Base-by-base conservation (phyloP, 2,113 vertebrate genomes). In the Ramphastos sulfuratus region DNA sequence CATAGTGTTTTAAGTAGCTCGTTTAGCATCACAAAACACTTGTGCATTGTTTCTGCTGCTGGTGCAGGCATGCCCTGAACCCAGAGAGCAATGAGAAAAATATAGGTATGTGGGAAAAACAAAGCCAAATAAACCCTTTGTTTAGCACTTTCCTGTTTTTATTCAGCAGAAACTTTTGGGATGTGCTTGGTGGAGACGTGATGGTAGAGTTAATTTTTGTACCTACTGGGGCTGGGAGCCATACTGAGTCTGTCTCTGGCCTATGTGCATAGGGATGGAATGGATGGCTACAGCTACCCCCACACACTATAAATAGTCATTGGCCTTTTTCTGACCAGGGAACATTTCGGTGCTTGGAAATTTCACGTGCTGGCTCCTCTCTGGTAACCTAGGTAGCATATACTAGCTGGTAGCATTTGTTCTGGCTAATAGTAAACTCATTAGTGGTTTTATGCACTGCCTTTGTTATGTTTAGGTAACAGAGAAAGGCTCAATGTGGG, bases 111-210 rank as follows among this genome's bases (percentile, higher is more conserved):
- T 63, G 39, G 44, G 37, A 33, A 67, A 73, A 72, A 1, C 59
- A 73, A 82, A 94, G 11, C 52, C 18, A 39, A 7, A 21, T 12
- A 44, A 86, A 65, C 44, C 19, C 16, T 83, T 87, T 50, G 19
- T 31, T 71, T 75, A 52, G 12, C 10, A 39, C 7, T 7, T 78
- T 23, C 27, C 7, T 55, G 37, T 12, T 77, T 64, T 63, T 54
- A 66, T 80, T 75, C 24, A 10, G 3, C 39, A 24, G 31, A 42
- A 87, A 5, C 18, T 78, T 82, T 63, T 70, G 52, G n/a, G 37
- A 16, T 1, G 1, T 31, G 6, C 35, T 25, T 2, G 2, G 33
- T 46, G 31, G 58, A 61, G 28, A 33, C 0, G 1, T 66, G 35
- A 30, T 65, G 18, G 23, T 59, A 63, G 75, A 70, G 37, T 37